These are phyloP conservation scores for Epirrhoe tristata DNA, from an alignment of 2,888 invertebrate genomes.

Conservation along the genomic window DNA sequence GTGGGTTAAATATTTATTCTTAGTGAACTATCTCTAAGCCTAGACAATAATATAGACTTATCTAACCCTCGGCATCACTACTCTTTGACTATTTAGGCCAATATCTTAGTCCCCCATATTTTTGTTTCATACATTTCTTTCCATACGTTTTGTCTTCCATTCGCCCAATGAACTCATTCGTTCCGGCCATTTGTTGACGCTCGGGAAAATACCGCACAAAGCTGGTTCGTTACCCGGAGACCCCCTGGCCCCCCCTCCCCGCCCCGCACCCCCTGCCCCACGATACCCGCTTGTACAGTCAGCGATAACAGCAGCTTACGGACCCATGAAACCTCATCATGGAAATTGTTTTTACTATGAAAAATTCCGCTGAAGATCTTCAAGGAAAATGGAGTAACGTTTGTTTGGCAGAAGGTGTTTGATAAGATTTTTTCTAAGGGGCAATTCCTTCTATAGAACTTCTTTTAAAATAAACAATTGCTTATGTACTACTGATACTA, in stretches of 20 bases:
- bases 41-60: neutral
- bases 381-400: slow-evolving; percentile 1
- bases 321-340: slow-evolving; percentile 1
- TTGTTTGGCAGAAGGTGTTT: neutral
- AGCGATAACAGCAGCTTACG: slow-evolving; percentile 1
- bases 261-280: neutral
- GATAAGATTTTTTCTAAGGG: neutral
- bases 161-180: slow-evolving; percentile 28
- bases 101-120: neutral
- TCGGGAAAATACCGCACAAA: slow-evolving; percentile 31
- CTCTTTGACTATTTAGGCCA: neutral
- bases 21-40: neutral
- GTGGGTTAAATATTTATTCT: too few species aligned
- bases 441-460: neutral
- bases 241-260: neutral
- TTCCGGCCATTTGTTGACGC: slow-evolving; percentile 34
- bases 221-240: slow-evolving; percentile 26
- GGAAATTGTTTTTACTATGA: slow-evolving; percentile 1
- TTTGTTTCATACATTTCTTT: slow-evolving; percentile 11
- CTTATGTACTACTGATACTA: neutral
- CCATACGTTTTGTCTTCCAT: slow-evolving; percentile 15
- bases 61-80: neutral
- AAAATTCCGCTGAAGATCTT: neutral
- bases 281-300: slow-evolving; percentile 12
- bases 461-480: neutral